Evolutionary conservation across 92 coral and sea anemone genomes (phyloP), one percentile per base, ranked within the genome.

Genomic region (Phymanthus crucifer): DNA sequence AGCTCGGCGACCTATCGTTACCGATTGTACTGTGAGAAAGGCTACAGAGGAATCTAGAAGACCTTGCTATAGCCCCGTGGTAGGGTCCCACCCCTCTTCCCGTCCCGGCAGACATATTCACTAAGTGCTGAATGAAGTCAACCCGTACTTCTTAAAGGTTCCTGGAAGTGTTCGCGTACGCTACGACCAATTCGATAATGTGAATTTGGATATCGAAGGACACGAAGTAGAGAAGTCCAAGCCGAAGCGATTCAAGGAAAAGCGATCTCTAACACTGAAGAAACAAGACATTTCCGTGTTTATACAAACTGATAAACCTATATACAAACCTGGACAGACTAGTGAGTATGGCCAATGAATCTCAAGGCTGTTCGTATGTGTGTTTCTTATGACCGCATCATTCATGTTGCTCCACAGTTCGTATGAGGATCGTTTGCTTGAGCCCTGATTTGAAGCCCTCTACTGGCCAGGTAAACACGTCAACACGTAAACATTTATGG

Each of bases 291-390:
- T 26, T 8, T 58, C 78, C 2, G 34, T 95, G 56, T 95, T 95
- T 72, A 90, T 95, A 66, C 97, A 95, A 73, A 95, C 98, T 26
- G 98, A 92, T 83, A 95, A 95, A 78, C 97, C 98, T n/a, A 90
- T 95, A 73, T 95, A 95, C 82, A 95, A 93, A 76, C 95, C 98
- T 46, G 97, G 98, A 56, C 97, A 95, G 79, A 90, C 92, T 88
- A 89, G 98, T 92, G 77, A 61, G 90, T 32, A 32, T 23, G 32
- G 32, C 3, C 66, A 7, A 18, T 46, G 33, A 21, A 21, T 23
- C 4, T 32, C n/a, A n/a, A n/a, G n/a, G n/a, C n/a, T n/a, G n/a
- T n/a, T n/a, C n/a, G n/a, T n/a, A n/a, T n/a, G n/a, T n/a, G n/a
- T n/a, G n/a, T n/a, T n/a, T n/a, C n/a, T n/a, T n/a, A n/a, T n/a